Base-by-base conservation (phyloP, 2,797 vertebrate species). In the Scyliorhinus canicula region DNA sequence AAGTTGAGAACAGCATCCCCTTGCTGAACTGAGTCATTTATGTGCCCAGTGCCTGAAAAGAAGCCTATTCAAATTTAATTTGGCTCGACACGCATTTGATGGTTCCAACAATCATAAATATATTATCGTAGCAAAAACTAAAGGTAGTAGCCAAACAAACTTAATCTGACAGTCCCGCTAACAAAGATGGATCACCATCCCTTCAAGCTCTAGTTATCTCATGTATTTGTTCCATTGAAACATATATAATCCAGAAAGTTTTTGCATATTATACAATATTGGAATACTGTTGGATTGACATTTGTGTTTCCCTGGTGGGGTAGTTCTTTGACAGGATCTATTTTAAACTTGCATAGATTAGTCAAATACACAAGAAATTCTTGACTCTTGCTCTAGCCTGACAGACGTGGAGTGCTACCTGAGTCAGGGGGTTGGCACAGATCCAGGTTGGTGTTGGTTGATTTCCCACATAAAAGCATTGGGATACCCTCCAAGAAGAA, bases 11-110 rank as follows among this genome's bases (percentile, higher is more conserved):
- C 60, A 91, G 88, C n/a, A 65, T n/a, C 3, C 88, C 21, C 88
- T 57, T 65, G 88, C 24, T n/a, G n/a, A n/a, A 21, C 60, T 60
- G 60, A 44, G n/a, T 91, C n/a, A 91, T 40, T 91, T 63, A 91
- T 44, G n/a, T 65, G 8, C 6, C 57, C n/a, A 65, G 5, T 44
- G 57, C 88, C 19, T 65, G 88, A 40, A 91, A 65, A 26, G 57
- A 65, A 91, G n/a, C 57, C 88, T 91, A 91, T 91, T 91, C n/a
- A 57, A 65, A 65, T 63, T 65, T 91, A 26, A 91, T 91, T 60
- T 65, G 57, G 60, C 57, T 44, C 40, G 88, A 44, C 21, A 91
- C 19, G 44, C 57, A 19, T 63, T 91, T 35, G 31, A 44, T 91
- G 57, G 19, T 40, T 63, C 88, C 88, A 63, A 63, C 12, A 60